Base-by-base conservation (phyloP, 1,140 invertebrate genomes). In the Euglossa dilemma region DNA sequence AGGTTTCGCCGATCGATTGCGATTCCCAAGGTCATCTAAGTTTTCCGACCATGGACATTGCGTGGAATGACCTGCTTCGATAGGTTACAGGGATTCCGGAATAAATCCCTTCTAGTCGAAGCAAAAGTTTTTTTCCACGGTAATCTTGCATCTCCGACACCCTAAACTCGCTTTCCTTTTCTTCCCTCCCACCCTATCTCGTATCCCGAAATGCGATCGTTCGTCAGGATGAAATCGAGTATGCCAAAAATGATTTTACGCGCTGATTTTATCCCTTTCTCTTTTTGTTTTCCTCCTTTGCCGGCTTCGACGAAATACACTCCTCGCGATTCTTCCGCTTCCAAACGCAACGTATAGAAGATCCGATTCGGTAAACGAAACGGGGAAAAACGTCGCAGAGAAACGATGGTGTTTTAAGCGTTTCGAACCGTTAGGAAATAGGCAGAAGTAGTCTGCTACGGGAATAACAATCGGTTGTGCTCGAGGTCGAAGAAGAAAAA, bases 11-110 rank as follows among this genome's bases (percentile, higher is more conserved):
- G 85, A 91, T 91, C 87, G 90, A 91, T 89, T 56, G 76, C 84
- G 80, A 87, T 90, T 90, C 79, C 89, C 89, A 91, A 91, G 90
- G 90, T 91, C 90, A 90, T 91, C 86, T 81, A 86, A 91, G 87
- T 91, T 91, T 89, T 88, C 87, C 86, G 76, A 54, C 80, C 80
- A 56, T 87, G 84, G 83, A 90, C 85, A 84, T 87, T 80, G 83
- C 81, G 77, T 72, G 74, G 85, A 90, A 89, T 89, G 90, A 89
- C 84, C 88, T 72, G 85, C 80, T 88, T 90, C 85, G 86, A 88
- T 91, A 85, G 86, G 87, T 79, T 77, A 87, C 78, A 57, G 63
- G 73, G 83, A 85, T 83, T 80, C 78, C 59, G 56, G 78, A 85
- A 59, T 63, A 90, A 88, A 88, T 90, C 82, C 90, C 81, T 84